Evolutionary conservation across 2,113 vertebrate genomes (phyloP).

Genomic region (Mesitornis unicolor): DNA sequence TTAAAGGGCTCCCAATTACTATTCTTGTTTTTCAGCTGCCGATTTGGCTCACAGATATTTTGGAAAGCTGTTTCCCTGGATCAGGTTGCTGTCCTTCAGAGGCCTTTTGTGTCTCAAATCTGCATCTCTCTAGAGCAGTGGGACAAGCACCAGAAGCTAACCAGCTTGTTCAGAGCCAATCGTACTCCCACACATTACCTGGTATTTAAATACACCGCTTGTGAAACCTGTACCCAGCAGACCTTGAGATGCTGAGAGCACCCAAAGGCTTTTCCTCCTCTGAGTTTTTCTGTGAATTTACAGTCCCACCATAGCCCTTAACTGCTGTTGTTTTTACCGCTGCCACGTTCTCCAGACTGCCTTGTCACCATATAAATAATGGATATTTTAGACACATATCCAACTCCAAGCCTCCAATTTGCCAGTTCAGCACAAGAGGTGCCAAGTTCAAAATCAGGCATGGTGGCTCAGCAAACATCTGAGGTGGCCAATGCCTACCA

Average conservation of each 20-base stretch:
- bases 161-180: background rate
- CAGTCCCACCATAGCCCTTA: background rate
- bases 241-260: background rate
- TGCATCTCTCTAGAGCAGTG: background rate
- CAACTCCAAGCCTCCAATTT: background rate
- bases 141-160: background rate
- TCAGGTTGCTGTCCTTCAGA: background rate
- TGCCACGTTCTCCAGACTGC: background rate
- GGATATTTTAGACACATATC: background rate
- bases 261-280: background rate
- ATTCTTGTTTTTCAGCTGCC: background rate
- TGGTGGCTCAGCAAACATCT: fast-evolving
- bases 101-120: background rate
- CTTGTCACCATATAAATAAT: background rate
- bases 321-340: background rate
- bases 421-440: background rate
- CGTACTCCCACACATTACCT: background rate
- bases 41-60: fast-evolving
- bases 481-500: background rate
- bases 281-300: background rate
- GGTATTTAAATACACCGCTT: background rate
- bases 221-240: background rate
- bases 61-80: background rate
- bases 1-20: background rate
- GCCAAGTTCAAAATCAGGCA: background rate